These are phyloP conservation scores for Sylvietta virens DNA, from an alignment of 2,113 vertebrate species.

Conservation along the genomic window DNA sequence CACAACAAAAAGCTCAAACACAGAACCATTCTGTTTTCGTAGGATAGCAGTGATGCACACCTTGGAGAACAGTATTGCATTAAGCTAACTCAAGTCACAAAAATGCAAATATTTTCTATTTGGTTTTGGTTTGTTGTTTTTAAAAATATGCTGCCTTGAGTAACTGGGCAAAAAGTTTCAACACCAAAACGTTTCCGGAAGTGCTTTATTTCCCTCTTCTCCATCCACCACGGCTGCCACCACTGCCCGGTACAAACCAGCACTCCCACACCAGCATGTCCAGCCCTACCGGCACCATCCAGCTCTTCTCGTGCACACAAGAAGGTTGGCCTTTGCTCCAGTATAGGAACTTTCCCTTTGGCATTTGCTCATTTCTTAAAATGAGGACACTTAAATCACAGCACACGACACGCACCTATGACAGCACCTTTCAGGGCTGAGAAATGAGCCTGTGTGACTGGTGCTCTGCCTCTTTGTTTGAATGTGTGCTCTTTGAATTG, in stretches of 20 bases:
- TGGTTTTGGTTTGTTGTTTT: neutral
- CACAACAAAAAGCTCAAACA: neutral
- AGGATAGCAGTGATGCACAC: neutral
- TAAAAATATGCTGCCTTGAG: neutral
- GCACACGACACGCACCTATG: accelerated
- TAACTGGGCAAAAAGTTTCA: neutral
- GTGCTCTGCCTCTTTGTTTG: neutral
- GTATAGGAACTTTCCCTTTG: neutral
- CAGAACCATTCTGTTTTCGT: neutral
- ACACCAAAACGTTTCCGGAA: neutral
- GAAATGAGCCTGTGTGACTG: neutral
- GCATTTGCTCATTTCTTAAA: neutral
- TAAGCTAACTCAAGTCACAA: neutral
- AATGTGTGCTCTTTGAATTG: neutral
- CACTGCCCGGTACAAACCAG: neutral
- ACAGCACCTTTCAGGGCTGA: neutral
- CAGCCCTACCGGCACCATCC: neutral
- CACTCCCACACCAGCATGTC: neutral
- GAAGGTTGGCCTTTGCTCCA: neutral
- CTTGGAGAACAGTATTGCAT: neutral
- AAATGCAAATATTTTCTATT: neutral
- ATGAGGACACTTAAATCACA: neutral
- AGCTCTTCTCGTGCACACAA: accelerated
- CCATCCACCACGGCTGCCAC: accelerated
- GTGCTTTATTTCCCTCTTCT: neutral